phyloP scores from a whole-genome alignment of 2,888 invertebrate genomes.

The Melipona bicolor region DNA sequence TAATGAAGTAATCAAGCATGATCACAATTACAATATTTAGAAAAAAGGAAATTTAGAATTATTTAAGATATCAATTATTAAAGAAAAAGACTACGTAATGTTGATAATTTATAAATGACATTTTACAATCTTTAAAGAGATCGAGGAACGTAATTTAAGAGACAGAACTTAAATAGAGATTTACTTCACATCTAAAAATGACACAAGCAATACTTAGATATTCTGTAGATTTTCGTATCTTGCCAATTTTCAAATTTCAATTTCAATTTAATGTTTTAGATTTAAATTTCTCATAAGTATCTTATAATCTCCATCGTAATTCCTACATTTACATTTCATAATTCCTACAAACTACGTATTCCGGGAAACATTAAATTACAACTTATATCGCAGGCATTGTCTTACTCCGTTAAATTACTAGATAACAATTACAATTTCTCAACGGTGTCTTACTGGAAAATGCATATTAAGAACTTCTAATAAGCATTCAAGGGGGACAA shows the following conservation, averaged over 20 bases:
- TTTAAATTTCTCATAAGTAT: too few species aligned
- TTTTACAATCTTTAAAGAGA: neutral
- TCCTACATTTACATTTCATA: too few species aligned
- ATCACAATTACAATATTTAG: neutral
- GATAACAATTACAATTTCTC: neutral
- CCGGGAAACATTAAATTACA: too few species aligned
- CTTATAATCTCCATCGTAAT: too few species aligned
- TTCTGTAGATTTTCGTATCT: too few species aligned
- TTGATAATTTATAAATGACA: neutral
- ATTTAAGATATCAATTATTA: neutral
- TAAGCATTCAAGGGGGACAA: slow-evolving; percentile 8
- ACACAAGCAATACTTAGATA: too few species aligned
- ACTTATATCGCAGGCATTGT: neutral
- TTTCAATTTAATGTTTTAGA: too few species aligned
- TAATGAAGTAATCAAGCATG: neutral
- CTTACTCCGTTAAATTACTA: neutral
- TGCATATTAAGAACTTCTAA: slow-evolving; percentile 3
- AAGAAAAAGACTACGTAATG: too few species aligned
- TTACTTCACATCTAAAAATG: too few species aligned
- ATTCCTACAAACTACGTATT: too few species aligned
- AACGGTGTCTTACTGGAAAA: neutral
- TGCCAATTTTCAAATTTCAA: too few species aligned
- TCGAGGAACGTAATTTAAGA: neutral
- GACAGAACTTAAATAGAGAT: too few species aligned
- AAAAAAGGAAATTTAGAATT: neutral